Evolutionary conservation across 35 echinoderm and acorn worm species (phyloP).

Genomic region (Lytechinus variegatus): DNA sequence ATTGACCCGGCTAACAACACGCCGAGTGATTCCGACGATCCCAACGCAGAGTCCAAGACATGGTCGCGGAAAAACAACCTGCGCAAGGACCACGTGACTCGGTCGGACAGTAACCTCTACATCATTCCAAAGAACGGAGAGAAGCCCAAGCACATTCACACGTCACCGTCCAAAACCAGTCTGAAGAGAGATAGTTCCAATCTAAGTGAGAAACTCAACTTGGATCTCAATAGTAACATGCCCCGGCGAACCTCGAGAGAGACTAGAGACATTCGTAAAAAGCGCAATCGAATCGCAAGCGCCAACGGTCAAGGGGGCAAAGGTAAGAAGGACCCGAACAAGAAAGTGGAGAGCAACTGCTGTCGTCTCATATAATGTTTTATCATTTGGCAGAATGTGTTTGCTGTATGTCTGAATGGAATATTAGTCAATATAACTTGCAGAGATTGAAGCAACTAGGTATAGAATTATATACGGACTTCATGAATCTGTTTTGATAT

Average conservation of each 20-base stretch:
- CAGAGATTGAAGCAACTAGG: background rate
- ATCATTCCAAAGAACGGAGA: slow-evolving; percentile 74
- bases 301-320: slow-evolving; percentile 52
- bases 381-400: background rate
- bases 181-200: slow-evolving; percentile 77
- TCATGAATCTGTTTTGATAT: background rate
- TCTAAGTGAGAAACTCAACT: slow-evolving; percentile 67
- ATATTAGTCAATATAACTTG: background rate
- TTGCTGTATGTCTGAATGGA: background rate
- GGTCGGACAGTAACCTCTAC: slow-evolving; percentile 82
- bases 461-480: background rate
- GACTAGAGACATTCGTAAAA: slow-evolving; percentile 86
- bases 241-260: slow-evolving; percentile 52
- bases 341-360: slow-evolving; percentile 89
- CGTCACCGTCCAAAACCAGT: slow-evolving; percentile 66
- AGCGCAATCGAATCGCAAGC: slow-evolving; percentile 78
- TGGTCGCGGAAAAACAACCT: slow-evolving; percentile 77
- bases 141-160: slow-evolving; percentile 63
- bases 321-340: slow-evolving; percentile 59
- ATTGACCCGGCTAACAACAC: slow-evolving; percentile 98
- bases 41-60: slow-evolving; percentile 63
- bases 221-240: slow-evolving; percentile 86
- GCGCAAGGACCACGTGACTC: slow-evolving; percentile 55
- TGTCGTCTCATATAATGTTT: slow-evolving; percentile 85
- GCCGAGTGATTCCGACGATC: slow-evolving; percentile 92